Base-by-base conservation (phyloP, 2,797 vertebrate genomes). In the Pelobates cultripes region DNA sequence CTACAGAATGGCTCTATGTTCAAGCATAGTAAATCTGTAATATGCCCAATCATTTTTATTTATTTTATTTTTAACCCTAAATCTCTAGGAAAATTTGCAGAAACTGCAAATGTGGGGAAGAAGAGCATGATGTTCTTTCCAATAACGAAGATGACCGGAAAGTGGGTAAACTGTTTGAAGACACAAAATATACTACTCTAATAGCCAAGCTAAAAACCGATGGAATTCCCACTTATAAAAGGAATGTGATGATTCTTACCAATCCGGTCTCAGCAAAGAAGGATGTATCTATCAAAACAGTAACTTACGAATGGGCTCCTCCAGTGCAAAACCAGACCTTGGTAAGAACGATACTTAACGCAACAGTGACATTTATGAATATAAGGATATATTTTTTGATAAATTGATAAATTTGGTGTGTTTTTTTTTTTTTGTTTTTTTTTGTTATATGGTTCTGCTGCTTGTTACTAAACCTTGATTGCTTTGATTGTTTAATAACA, bases 271-370 rank as follows among this genome's bases (percentile, higher is more conserved):
- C 94, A 44, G 92, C 95, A 83, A 94, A 93, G 89, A 96, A 95
- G 87, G 95, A 96, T 45, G 77, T 94, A 17, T 93, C 95, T 3
- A 93, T 96, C 84, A 96, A 93, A 86, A 94, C 96, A 0, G 94
- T 98, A 68, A 98, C 97, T 66, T 99, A 97, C 0, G 97, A 99
- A 84, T 99, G 98, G 98, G 96, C 96, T 10, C 98, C 98, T 72
- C 97, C 96, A 15, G 96, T 98, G 51, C 93, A 97, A 78, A 97
- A 96, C 87, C 96, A 97, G 86, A 91, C 94, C 4, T 76, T 98
- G 95, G 97, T 99, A 93, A 96, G 87, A 87, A 66, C 28, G 2
- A 28, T 28, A 28, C 28, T 28, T 28, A 28, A 28, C 28, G 28
- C 28, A 28, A 28, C 28, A 28, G 28, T 28, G 28, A 28, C 28